Base-by-base conservation (phyloP, 2,113 vertebrate species). In the Caloenas nicobarica region DNA sequence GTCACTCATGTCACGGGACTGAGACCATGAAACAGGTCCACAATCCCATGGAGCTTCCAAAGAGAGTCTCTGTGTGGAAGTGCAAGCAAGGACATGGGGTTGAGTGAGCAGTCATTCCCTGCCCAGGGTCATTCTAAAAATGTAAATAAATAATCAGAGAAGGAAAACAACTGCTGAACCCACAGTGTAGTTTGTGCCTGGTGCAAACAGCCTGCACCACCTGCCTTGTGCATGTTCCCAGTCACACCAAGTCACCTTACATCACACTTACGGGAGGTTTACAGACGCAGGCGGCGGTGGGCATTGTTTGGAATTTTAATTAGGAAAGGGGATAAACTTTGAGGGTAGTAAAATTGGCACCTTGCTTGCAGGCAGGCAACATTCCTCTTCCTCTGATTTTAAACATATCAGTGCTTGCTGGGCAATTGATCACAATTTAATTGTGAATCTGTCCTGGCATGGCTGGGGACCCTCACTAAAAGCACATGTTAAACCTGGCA, bases 1-100 rank as follows among this genome's bases (percentile, higher is more conserved):
- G 40, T 71, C 69, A 66, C 17, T 25, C 1, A 0, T 8, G 9
- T 26, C 33, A 40, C 0, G 0, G 26, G 8, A 34, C 36, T 21
- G 36, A 71, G 61, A 33, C 19, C 8, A 16, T 40, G 57, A 80
- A 95, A 53, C 23, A 93, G 8, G 17, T 46, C 51, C 33, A 31
- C 33, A 11, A 9, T 33, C 38, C 25, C 31, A 24, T 2, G 25
- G 34, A 73, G 10, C 23, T 86, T 56, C 34, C 48, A 36, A 26
- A 86, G 54, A 33, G 11, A 54, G 40, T 10, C 33, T 23, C 21
- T 60, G 2, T 11, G 33, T 44, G 11, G 33, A 85, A 74, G 34
- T 29, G 38, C 50, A 81, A 65, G 42, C 24, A 76, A 78, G 70
- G 48, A 50, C 24, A 50, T 12, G 22, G 28, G 26, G 21, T 36